Percentiles rank a stretch among this genome's conserved stretches.
Evolutionary conservation across 2,113 vertebrate genomes (phyloP).

Genomic region (Epinephelus lanceolatus): DNA sequence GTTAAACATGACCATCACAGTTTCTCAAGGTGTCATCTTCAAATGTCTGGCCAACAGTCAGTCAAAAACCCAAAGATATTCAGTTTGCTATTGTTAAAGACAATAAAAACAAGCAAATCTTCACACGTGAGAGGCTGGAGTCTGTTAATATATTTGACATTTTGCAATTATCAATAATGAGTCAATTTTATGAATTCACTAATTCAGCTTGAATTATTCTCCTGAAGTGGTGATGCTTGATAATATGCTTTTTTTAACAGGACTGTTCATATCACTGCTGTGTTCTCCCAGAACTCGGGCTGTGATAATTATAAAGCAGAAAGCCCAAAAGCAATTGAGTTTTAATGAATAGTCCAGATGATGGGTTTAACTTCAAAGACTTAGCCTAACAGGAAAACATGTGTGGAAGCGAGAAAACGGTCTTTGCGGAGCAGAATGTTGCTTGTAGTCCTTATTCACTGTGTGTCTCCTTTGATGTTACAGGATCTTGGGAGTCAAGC

Average conservation of each 20-base stretch:
- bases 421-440: slow-evolving; percentile 16
- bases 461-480: slow-evolving; percentile 79
- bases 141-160: neutral
- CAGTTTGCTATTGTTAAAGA: neutral
- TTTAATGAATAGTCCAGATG: slow-evolving; percentile 39
- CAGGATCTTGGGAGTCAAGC: slow-evolving; percentile 78
- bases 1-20: neutral
- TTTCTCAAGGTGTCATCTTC: neutral
- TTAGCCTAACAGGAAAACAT: slow-evolving; percentile 16
- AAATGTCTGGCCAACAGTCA: neutral
- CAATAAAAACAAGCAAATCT: neutral
- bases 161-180: neutral
- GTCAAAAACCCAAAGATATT: neutral
- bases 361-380: slow-evolving; percentile 49
- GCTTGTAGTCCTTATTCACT: slow-evolving; percentile 60
- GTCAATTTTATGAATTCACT: neutral
- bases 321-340: slow-evolving; percentile 28
- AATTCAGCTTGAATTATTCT: neutral
- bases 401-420: slow-evolving; percentile 2
- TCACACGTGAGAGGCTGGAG: slow-evolving; percentile 1
- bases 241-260: slow-evolving; percentile 1
- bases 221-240: slow-evolving; percentile 4
- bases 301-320: slow-evolving; percentile 45
- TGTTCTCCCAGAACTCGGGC: slow-evolving; percentile 9
- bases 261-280: slow-evolving; percentile 12